Conservation (phyloP, 2,113 vertebrate species). For the Ahaetulla prasina region DNA sequence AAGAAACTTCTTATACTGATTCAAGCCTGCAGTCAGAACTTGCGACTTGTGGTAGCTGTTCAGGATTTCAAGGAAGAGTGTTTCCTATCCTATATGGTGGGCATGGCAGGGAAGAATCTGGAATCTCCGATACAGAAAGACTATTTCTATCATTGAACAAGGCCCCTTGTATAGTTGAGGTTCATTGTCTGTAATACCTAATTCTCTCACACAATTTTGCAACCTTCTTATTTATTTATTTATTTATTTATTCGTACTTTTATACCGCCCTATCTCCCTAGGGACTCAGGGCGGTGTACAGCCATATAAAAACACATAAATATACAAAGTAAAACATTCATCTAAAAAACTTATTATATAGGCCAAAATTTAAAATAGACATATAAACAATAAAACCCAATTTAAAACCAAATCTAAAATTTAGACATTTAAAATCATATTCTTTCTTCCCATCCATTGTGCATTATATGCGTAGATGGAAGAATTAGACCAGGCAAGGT, state of each 20-base stretch:
- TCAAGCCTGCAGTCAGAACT: not conserved
- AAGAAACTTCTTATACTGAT: not conserved
- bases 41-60: not conserved
- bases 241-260: too few species aligned
- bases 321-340: too few species aligned
- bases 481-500: not conserved
- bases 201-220: not conserved
- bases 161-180: not conserved
- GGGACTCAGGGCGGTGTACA: too few species aligned
- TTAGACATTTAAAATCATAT: too few species aligned
- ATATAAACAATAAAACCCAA: too few species aligned
- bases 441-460: not conserved
- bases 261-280: too few species aligned
- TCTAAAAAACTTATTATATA: too few species aligned
- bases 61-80: not conserved
- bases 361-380: too few species aligned
- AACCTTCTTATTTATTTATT: too few species aligned
- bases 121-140: not conserved
- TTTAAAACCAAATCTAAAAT: too few species aligned
- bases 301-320: too few species aligned
- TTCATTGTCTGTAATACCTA: too few species aligned
- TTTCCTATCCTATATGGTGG: not conserved
- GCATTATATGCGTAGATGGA: not conserved
- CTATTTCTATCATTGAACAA: not conserved
- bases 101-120: not conserved